A percentile compares a stretch with the other conserved stretches of the same genome.
Conservation (phyloP, 2,888 invertebrate species). For the Leptura quadrifasciata region DNA sequence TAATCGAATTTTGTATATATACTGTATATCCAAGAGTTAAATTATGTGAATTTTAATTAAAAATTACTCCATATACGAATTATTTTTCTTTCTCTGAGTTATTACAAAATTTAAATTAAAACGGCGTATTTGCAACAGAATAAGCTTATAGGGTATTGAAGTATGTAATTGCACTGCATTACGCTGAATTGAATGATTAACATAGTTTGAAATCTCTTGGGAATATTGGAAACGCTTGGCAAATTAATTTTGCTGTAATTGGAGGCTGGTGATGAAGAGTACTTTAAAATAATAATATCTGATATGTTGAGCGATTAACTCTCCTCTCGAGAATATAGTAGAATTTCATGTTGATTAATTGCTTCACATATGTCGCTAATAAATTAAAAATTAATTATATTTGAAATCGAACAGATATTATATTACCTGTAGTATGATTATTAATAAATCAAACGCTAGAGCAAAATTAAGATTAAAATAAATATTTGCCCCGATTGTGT, state of each 20-base stretch:
- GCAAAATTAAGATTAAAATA: no score
- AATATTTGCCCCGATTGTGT: no score
- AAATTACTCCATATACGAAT: background rate
- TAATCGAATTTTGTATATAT: background rate
- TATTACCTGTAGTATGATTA: no score
- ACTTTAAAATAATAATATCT: no score
- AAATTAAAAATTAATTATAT: no score
- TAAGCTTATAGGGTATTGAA: background rate
- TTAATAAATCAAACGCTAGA: no score
- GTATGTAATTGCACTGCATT: background rate
- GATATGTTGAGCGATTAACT: no score
- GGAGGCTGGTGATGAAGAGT: no score
- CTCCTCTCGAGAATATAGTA: no score
- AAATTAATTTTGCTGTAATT: background rate
- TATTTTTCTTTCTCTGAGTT: background rate
- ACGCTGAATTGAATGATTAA: background rate
- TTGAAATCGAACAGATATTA: no score
- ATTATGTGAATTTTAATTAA: background rate
- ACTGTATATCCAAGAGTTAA: background rate
- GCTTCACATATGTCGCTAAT: no score
- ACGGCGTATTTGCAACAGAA: background rate
- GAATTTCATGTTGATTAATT: no score
- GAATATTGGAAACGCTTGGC: background rate
- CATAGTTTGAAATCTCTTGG: background rate
- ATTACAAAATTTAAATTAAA: background rate